Evolutionary conservation across 1,140 invertebrate species (phyloP).

Genomic region (Platorchestia sp.): DNA sequence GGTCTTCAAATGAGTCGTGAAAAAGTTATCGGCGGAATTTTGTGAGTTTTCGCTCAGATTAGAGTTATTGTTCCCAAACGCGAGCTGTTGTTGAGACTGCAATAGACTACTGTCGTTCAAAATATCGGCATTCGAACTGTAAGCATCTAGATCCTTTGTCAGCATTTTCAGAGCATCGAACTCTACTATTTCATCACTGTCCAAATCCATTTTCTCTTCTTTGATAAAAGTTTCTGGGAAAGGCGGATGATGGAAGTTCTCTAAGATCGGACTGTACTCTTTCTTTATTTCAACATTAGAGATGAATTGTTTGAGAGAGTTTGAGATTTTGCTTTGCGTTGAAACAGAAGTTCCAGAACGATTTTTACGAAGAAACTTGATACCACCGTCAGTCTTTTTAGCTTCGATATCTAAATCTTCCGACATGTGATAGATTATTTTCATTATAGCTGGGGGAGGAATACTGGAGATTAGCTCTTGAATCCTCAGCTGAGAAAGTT

Average conservation of each 20-base stretch:
- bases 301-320: background rate
- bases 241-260: background rate
- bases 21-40: background rate
- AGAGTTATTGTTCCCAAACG: background rate
- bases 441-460: conserved; percentile 32
- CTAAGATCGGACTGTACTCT: background rate
- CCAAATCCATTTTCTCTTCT: conserved; percentile 44
- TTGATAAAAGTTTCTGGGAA: conserved; percentile 11
- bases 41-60: conserved; percentile 13
- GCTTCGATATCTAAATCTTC: conserved; percentile 41
- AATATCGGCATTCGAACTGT: background rate
- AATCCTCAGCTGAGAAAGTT: background rate
- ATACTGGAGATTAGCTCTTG: conserved; percentile 11
- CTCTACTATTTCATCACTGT: background rate
- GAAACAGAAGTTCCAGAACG: background rate
- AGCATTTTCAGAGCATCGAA: conserved; percentile 2
- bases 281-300: conserved; percentile 10
- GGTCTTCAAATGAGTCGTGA: background rate
- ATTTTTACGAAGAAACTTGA: conserved; percentile 35
- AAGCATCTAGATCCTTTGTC: background rate
- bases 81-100: background rate
- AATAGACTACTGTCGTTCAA: background rate
- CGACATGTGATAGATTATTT: conserved; percentile 39
- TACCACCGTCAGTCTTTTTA: background rate
- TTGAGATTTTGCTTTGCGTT: background rate